Evolutionary conservation across 1,140 invertebrate species (phyloP).

Genomic region (Galleria mellonella): DNA sequence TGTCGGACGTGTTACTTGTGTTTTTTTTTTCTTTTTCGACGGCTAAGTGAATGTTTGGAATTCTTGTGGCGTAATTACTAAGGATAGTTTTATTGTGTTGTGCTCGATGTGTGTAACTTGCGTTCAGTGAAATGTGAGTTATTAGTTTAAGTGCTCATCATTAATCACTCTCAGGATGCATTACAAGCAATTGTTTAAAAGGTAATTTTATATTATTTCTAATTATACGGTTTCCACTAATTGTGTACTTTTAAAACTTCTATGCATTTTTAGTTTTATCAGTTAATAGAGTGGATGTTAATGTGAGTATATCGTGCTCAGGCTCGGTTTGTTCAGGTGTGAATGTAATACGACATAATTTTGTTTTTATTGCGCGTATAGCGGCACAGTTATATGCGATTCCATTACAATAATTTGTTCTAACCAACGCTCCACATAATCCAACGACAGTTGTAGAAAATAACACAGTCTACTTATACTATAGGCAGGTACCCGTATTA

Average conservation of each 20-base stretch:
- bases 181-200: slow-evolving; percentile 59
- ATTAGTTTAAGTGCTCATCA: slow-evolving; percentile 24
- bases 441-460: no score
- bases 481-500: no score
- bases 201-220: slow-evolving; percentile 28
- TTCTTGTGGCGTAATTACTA: slow-evolving; percentile 13
- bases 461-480: no score
- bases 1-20: slow-evolving; percentile 26
- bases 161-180: slow-evolving; percentile 43
- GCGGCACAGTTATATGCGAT: slow-evolving; percentile 5
- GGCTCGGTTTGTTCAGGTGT: slow-evolving; percentile 7
- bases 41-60: slow-evolving; percentile 18
- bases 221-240: slow-evolving; percentile 6
- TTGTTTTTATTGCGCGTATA: slow-evolving; percentile 8
- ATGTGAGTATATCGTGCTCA: slow-evolving; percentile 1
- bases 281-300: neutral
- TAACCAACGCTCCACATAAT: neutral
- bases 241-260: neutral
- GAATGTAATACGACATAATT: slow-evolving; percentile 5
- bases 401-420: slow-evolving; percentile 4
- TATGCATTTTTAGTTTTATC: neutral
- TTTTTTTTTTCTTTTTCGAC: slow-evolving; percentile 5
- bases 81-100: slow-evolving; percentile 10
- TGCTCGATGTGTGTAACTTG: slow-evolving; percentile 15
- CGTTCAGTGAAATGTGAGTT: slow-evolving; percentile 23